These are phyloP conservation scores for Yoshiicerus persimilis DNA, from an alignment of 1,140 invertebrate species.

Conservation along the genomic window DNA sequence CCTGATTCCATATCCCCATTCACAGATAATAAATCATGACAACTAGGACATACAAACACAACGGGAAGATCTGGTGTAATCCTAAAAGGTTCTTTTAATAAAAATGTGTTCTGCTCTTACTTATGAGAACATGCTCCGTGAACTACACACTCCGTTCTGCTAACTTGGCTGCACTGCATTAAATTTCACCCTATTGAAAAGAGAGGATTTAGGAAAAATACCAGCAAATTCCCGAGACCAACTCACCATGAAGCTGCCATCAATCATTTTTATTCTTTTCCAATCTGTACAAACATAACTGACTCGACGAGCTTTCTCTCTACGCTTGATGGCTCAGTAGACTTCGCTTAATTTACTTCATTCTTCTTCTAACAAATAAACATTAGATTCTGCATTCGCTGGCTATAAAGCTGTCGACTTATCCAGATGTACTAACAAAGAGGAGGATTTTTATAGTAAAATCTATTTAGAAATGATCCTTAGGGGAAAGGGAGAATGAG, in stretches of 20 bases:
- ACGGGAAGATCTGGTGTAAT: not conserved
- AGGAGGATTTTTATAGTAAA: not conserved
- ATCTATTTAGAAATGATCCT: not conserved
- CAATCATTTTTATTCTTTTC: conserved; percentile 21
- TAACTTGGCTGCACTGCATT: not conserved
- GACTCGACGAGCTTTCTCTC: not conserved
- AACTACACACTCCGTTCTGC: not conserved
- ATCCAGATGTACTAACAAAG: not conserved
- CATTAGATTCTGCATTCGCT: not conserved
- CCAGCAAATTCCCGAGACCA: not conserved
- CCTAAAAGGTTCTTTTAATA: conserved; percentile 18
- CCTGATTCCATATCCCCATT: not conserved
- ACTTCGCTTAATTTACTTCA: conserved; percentile 13
- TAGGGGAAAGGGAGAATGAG: not conserved
- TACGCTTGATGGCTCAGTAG: not conserved
- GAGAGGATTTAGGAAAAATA: not conserved
- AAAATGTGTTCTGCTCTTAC: not conserved
- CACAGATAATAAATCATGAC: conserved; percentile 14
- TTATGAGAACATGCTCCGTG: too few relatives aligned
- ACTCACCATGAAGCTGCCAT: not conserved
- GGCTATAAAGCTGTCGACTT: not conserved
- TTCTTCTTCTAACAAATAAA: not conserved
- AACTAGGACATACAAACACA: not conserved
- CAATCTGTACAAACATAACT: conserved; percentile 17
- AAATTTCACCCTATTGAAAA: not conserved